Evolutionary conservation across 2,113 vertebrate genomes (phyloP), one percentile per base, ranked within the genome.

Genomic region (Ciconia boyciana): DNA sequence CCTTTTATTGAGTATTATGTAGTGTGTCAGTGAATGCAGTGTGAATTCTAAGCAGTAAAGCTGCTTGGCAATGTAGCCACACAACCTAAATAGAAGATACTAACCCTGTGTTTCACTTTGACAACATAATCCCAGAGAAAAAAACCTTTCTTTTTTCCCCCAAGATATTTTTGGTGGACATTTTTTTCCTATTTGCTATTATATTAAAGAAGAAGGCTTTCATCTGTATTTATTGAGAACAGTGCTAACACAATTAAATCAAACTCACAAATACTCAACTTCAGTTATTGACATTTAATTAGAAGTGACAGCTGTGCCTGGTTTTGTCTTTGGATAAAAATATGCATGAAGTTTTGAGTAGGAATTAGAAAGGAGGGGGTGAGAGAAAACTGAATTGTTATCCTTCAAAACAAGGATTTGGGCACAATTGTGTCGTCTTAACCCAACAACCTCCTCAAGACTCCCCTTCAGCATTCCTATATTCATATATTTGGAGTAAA

Each of bases 201-300:
- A 15, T 11, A 60, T 48, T 44, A 74, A 94, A 79, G n/a, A 77
- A 77, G 22, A 10, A 3, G 5, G 5, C 2, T 83, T 84, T 82
- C 14, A 7, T 78, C 43, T 87, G 17, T 82, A 82, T 70, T 92
- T 93, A 75, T 31, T 55, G 41, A 79, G 91, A 93, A 72, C 58
- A 65, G 16, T 49, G 52, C 2, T 88, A 87, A 87, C 51, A 46
- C 16, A 89, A 82, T 75, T 91, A 90, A 95, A 94, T 71, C n/a
- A 84, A 91, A 81, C 69, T 89, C 65, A 43, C 49, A 87, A 87
- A 96, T 85, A 78, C 31, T 65, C 43, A 89, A 22, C 29, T 71
- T 89, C 65, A 90, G 49, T 91, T 95, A 96, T 29, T 85, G 84
- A 94, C 94, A 94, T 93, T 76, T 94, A 94, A 94, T 96, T 80